These are phyloP conservation scores for Nemurella pictetii DNA, from an alignment of 2,888 invertebrate species.

Conservation along the genomic window DNA sequence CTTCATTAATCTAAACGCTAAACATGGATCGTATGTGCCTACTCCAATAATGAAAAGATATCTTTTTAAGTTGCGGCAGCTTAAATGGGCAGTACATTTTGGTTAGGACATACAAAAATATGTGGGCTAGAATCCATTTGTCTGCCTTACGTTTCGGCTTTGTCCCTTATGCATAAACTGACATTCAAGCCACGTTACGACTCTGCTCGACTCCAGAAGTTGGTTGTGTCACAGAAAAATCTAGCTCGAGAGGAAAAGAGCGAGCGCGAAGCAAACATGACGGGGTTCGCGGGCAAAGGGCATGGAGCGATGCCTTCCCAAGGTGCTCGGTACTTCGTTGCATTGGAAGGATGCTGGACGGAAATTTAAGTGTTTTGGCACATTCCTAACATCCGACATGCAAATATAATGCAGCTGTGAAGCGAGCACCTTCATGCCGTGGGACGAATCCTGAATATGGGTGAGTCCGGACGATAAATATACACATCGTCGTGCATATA, in stretches of 20 bases:
- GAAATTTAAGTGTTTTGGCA: neutral
- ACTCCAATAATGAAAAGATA: neutral
- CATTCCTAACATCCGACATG: neutral
- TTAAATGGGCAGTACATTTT: neutral
- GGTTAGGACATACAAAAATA: neutral
- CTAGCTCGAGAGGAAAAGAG: neutral
- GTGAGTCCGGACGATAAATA: neutral
- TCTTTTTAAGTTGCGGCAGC: neutral
- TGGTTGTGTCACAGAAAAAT: neutral
- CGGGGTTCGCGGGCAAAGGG: neutral
- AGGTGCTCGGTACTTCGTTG: too few species aligned
- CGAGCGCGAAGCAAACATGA: neutral
- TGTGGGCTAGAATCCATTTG: neutral
- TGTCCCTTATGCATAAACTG: neutral
- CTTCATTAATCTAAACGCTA: neutral
- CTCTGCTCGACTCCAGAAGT: too few species aligned
- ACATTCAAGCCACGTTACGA: too few species aligned
- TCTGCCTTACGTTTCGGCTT: neutral
- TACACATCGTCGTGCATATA: neutral
- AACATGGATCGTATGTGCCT: neutral
- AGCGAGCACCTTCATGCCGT: neutral
- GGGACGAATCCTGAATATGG: constrained; percentile 3
- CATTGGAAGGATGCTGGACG: neutral
- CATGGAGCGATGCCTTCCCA: neutral
- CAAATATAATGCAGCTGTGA: too few species aligned